These are phyloP conservation scores for Chirona hameri DNA, from an alignment of 2,888 invertebrate species.

Conservation along the genomic window DNA sequence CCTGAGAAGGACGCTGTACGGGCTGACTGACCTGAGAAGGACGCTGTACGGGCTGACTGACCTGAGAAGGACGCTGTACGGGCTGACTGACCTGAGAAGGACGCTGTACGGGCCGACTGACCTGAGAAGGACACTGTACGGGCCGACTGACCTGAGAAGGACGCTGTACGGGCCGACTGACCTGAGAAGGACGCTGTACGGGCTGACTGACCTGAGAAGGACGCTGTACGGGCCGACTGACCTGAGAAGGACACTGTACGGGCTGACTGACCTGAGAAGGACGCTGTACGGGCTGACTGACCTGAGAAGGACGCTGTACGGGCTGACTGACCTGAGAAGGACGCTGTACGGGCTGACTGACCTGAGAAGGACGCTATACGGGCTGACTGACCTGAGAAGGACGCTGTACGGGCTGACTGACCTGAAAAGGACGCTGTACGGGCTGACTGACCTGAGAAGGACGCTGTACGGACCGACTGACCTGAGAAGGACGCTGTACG, in stretches of 20 bases:
- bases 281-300: not conserved
- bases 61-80: not conserved
- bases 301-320: conserved; percentile 9
- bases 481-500: not conserved
- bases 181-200: too few species aligned
- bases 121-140: not conserved
- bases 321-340: not conserved
- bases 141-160: not conserved
- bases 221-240: not conserved
- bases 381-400: too few species aligned
- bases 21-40: not conserved
- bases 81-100: not conserved
- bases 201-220: too few species aligned
- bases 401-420: not conserved
- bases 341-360: not conserved
- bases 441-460: not conserved
- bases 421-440: not conserved
- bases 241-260: not conserved
- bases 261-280: not conserved
- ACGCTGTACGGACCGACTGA: not conserved
- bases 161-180: too few species aligned
- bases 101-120: not conserved
- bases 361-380: not conserved
- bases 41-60: not conserved
- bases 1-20: not conserved